Conservation (phyloP, 2,113 vertebrate genomes). For the Thamnophis sirtalis region DNA sequence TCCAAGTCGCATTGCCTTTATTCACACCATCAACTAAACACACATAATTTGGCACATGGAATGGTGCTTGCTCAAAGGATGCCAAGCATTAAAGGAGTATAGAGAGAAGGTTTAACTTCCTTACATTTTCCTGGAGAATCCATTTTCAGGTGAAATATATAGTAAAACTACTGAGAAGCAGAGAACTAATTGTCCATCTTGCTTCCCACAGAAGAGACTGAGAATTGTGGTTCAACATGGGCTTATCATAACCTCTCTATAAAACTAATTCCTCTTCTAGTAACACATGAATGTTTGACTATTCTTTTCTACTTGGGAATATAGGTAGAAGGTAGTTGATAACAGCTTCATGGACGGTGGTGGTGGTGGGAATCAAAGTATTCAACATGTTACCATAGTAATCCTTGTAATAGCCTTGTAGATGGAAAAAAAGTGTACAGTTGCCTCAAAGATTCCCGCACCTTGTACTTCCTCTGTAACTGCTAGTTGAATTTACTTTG, state of each 20-base stretch:
- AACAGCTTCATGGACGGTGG: not conserved
- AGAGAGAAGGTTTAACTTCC: conserved; percentile 26
- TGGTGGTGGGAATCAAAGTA: not conserved
- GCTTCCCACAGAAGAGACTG: conserved; percentile 12
- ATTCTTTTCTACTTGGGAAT: not conserved
- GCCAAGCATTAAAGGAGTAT: not conserved
- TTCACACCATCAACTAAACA: conserved; percentile 31
- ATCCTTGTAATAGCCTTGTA: not conserved
- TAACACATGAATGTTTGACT: not conserved
- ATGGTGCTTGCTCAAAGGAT: conserved; percentile 36
- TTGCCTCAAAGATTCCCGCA: not conserved
- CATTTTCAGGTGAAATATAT: conserved; percentile 49
- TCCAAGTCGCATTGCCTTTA: conserved; percentile 18
- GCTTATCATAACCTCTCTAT: conserved; percentile 38
- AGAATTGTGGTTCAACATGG: conserved; percentile 11
- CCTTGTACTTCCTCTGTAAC: not conserved
- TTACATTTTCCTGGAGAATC: conserved; percentile 36
- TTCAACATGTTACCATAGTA: not conserved
- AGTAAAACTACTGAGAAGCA: conserved; percentile 18
- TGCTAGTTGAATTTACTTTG: not conserved
- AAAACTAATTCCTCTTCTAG: conserved; percentile 23
- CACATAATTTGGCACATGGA: not conserved
- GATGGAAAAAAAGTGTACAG: not conserved
- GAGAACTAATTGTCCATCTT: conserved; percentile 17
- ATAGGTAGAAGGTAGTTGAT: not conserved